A percentile compares a stretch with the other conserved stretches of the same genome.
Evolutionary conservation across 1,140 invertebrate species (phyloP).

Genomic region (Acyrthosiphon pisum): DNA sequence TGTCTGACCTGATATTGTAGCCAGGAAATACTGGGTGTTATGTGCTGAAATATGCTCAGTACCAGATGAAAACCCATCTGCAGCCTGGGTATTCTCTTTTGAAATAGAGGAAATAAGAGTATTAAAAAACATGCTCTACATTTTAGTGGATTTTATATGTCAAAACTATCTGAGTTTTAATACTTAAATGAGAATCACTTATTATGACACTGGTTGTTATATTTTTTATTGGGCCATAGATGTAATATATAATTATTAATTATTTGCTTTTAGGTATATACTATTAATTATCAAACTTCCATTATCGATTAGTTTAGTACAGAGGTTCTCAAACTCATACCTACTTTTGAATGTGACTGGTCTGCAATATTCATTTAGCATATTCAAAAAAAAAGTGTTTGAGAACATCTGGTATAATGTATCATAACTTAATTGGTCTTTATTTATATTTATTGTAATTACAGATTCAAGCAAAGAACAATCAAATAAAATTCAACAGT

Average conservation of each 20-base stretch:
- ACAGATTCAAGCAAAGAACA: slow-evolving; percentile 17
- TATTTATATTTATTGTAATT: not conserved
- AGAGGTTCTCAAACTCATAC: not conserved
- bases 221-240: not conserved
- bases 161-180: too few species aligned
- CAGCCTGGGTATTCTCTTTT: not conserved
- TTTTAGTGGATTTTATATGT: not conserved
- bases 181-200: too few species aligned
- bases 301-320: not conserved
- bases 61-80: not conserved
- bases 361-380: not conserved
- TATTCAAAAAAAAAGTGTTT: not conserved
- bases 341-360: not conserved
- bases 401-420: not conserved
- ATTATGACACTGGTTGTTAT: not conserved
- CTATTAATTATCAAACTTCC: too few species aligned
- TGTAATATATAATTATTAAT: not conserved
- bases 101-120: not conserved
- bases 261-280: not conserved
- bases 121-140: not conserved
- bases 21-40: not conserved
- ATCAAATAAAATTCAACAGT: slow-evolving; percentile 31
- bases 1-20: not conserved
- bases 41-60: not conserved
- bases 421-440: not conserved